A percentile compares a stretch with the other conserved stretches of the same genome.
Conservation (phyloP, 2,888 invertebrate genomes). For the Prosapia bicincta region DNA sequence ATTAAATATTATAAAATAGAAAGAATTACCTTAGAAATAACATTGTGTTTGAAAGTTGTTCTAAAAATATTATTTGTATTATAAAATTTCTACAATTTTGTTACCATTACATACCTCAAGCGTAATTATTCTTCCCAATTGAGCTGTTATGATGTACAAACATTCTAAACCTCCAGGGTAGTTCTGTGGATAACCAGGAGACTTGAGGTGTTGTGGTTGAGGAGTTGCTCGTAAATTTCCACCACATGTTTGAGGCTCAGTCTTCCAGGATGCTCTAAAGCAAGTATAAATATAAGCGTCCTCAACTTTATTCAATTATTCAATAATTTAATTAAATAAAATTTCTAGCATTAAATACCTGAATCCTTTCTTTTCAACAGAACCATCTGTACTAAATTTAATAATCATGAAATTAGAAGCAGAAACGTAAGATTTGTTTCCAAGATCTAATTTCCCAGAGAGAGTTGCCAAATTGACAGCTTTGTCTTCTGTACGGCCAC, state of each 20-base stretch:
- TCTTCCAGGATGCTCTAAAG: slow-evolving; percentile 82
- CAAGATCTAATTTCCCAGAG: slow-evolving; percentile 86
- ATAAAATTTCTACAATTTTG: no score
- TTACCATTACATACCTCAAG: slow-evolving; percentile 62
- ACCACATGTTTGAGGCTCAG: slow-evolving; percentile 90
- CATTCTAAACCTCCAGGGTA: slow-evolving; percentile 97
- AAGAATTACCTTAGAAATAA: no score
- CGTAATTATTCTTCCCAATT: slow-evolving; percentile 87
- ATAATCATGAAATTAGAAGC: slow-evolving; percentile 98
- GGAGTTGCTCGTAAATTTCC: slow-evolving; percentile 82
- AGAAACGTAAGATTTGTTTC: slow-evolving; percentile 82
- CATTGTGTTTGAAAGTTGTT: no score
- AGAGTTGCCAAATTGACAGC: slow-evolving; percentile 87
- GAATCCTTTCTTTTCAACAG: slow-evolving; percentile 91
- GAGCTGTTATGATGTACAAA: slow-evolving; percentile 86
- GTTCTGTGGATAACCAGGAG: slow-evolving; percentile 88
- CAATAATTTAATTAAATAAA: neutral
- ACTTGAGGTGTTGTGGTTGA: slow-evolving; percentile 83
- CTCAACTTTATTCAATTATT: neutral
- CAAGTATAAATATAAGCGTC: slow-evolving; percentile 13
- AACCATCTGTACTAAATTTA: slow-evolving; percentile 93
- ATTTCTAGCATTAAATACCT: slow-evolving; percentile 45
- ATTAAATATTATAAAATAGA: no score
- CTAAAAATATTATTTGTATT: no score
- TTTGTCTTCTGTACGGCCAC: slow-evolving; percentile 91